These are phyloP conservation scores for Parazoanthus darwini DNA, from an alignment of 92 coral and sea anemone genomes.

Conservation along the genomic window DNA sequence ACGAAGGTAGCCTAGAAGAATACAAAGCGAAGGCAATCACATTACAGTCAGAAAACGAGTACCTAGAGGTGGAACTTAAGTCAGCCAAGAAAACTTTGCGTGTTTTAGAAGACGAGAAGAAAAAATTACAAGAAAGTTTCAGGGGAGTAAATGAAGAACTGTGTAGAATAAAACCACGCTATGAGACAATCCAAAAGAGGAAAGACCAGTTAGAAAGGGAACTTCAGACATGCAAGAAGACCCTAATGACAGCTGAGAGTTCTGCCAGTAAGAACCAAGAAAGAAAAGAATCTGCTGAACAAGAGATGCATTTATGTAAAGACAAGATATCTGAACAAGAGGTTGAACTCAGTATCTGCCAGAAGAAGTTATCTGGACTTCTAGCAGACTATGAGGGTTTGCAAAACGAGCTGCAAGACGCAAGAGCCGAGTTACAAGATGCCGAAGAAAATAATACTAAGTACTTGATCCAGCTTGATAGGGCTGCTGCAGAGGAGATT, in stretches of 20 bases:
- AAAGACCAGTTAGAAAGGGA: slow-evolving; percentile 86
- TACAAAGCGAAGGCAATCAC: slow-evolving; percentile 62
- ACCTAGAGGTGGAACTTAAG: slow-evolving; percentile 62
- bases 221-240: slow-evolving; percentile 67
- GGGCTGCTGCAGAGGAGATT: slow-evolving; percentile 52
- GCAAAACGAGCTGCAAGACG: slow-evolving; percentile 68
- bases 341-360: slow-evolving; percentile 64
- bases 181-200: slow-evolving; percentile 71
- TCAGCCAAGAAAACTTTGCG: slow-evolving; percentile 54
- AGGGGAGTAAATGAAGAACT: slow-evolving; percentile 78
- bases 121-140: slow-evolving; percentile 67
- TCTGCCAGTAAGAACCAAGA: slow-evolving; percentile 62
- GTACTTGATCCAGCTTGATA: slow-evolving; percentile 68
- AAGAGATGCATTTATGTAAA: slow-evolving; percentile 66
- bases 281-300: slow-evolving; percentile 50
- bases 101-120: slow-evolving; percentile 71
- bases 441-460: slow-evolving; percentile 71
- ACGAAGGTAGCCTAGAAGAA: slow-evolving; percentile 67
- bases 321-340: slow-evolving; percentile 67
- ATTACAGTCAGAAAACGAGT: slow-evolving; percentile 67
- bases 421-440: slow-evolving; percentile 50
- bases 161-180: slow-evolving; percentile 69
- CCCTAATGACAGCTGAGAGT: slow-evolving; percentile 68
- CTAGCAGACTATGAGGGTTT: slow-evolving; percentile 63
- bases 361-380: slow-evolving; percentile 71